Conservation (phyloP, 2,797 vertebrate genomes). For the Eremophila alpestris region DNA sequence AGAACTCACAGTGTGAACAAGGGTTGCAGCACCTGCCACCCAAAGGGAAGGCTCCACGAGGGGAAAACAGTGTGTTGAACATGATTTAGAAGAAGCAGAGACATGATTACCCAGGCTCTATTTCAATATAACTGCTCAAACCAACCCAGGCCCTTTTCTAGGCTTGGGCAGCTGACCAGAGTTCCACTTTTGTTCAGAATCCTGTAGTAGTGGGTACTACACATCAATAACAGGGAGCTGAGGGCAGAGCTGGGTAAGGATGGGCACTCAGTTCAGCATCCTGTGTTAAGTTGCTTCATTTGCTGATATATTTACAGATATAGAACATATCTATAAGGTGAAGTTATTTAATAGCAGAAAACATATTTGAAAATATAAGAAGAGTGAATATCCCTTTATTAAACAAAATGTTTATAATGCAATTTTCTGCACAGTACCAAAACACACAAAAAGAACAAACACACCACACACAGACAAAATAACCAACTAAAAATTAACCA, state of each 20-base stretch:
- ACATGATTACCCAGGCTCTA: not conserved
- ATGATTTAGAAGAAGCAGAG: not conserved
- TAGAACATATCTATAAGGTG: not conserved
- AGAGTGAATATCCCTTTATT: not conserved
- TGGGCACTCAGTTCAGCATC: not conserved
- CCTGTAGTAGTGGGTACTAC: not conserved
- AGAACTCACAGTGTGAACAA: not conserved
- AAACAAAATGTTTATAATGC: not conserved
- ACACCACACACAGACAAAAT: not conserved
- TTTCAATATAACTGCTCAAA: not conserved
- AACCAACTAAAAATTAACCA: not conserved
- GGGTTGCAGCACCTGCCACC: not conserved
- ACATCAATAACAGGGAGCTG: not conserved
- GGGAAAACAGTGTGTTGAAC: rapidly evolving
- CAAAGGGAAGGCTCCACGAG: not conserved
- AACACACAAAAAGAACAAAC: not conserved
- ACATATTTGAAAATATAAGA: not conserved
- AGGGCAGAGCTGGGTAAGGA: not conserved
- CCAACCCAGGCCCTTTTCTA: not conserved
- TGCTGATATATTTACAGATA: not conserved
- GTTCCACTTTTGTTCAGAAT: not conserved
- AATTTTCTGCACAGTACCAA: not conserved
- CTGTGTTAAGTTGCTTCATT: not conserved
- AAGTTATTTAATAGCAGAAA: not conserved
- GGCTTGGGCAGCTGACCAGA: not conserved